Conservation (phyloP, 2,888 invertebrate species). For the Acronicta aceris region DNA sequence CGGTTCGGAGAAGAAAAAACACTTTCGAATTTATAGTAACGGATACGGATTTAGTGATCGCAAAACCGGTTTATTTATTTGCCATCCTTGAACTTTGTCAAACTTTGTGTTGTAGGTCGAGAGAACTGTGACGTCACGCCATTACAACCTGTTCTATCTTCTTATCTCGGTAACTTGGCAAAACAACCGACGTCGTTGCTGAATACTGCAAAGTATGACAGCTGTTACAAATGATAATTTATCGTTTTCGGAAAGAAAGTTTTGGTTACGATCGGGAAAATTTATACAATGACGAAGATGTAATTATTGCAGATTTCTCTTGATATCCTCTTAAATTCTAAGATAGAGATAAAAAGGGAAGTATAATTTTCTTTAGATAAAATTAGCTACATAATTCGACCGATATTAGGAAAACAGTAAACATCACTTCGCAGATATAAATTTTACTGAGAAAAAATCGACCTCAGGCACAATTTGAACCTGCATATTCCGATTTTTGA, state of each 20-base stretch:
- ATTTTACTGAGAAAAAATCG: no score
- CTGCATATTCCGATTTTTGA: no score
- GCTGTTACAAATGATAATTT: constrained; percentile 51
- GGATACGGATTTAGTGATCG: constrained; percentile 11
- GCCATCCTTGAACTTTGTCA: constrained; percentile 60
- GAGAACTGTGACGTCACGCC: constrained; percentile 49
- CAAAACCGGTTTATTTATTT: constrained; percentile 35
- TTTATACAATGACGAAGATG: constrained; percentile 15
- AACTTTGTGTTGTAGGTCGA: constrained; percentile 59
- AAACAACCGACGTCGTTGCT: constrained; percentile 34
- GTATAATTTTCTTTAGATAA: background rate
- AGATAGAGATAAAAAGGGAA: background rate
- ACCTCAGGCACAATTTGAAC: no score
- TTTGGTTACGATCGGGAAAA: constrained; percentile 19
- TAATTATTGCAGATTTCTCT: constrained; percentile 6
- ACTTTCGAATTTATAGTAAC: background rate
- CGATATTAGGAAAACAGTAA: no score
- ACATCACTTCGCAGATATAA: no score
- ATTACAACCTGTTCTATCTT: constrained; percentile 53
- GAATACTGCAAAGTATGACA: constrained; percentile 41
- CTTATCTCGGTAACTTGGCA: constrained; percentile 54
- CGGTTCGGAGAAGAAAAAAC: background rate
- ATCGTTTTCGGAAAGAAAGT: constrained; percentile 39
- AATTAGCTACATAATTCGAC: no score
- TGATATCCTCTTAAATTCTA: background rate